Conservation (phyloP, 2,797 vertebrate genomes). For the Morus bassanus region DNA sequence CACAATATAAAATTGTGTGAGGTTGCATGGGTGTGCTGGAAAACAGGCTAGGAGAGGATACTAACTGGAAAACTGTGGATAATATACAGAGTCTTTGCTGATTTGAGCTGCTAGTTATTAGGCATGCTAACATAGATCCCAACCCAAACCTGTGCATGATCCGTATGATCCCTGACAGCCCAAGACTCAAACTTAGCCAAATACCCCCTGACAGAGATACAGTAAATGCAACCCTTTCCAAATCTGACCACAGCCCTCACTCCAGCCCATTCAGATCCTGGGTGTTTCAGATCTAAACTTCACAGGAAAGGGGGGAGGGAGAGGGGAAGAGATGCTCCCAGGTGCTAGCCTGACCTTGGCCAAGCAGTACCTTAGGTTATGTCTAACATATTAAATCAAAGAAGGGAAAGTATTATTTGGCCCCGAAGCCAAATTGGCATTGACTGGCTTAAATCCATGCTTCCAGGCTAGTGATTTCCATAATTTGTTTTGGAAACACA, state of each 20-base stretch:
- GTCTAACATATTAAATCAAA: neutral
- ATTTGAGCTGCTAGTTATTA: neutral
- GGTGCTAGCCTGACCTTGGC: neutral
- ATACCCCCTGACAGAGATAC: neutral
- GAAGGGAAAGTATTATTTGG: neutral
- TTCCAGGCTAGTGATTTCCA: neutral
- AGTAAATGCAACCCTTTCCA: neutral
- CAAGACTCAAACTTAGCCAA: neutral
- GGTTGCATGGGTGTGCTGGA: neutral
- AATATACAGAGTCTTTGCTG: neutral
- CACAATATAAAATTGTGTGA: neutral
- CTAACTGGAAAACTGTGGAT: neutral
- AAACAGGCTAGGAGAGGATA: neutral
- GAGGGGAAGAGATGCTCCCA: neutral
- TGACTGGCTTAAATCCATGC: neutral
- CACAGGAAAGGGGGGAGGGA: neutral
- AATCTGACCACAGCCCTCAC: neutral
- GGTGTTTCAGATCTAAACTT: neutral
- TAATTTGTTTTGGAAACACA: neutral
- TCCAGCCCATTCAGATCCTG: neutral
- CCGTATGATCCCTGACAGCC: rapidly evolving
- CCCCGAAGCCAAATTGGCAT: neutral
- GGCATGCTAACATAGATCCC: neutral
- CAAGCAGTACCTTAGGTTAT: neutral
- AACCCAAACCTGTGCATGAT: neutral